Percentiles rank a stretch among this genome's conserved stretches.
Evolutionary conservation across 1,140 invertebrate species (phyloP).

Genomic region (Tenebrio molitor): DNA sequence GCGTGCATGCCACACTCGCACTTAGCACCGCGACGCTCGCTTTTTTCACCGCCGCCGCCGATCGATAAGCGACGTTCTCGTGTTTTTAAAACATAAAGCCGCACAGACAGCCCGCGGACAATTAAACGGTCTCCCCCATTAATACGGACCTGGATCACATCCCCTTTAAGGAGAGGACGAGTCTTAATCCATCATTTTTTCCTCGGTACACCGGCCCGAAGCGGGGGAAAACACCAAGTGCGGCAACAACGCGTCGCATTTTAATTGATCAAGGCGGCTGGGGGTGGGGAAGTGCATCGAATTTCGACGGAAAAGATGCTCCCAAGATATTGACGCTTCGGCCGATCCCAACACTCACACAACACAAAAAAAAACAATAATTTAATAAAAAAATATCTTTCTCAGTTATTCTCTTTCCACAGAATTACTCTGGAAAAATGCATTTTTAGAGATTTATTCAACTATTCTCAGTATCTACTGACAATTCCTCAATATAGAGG

Average conservation of each 20-base stretch:
- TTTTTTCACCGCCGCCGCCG: constrained; percentile 61
- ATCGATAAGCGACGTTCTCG: constrained; percentile 65
- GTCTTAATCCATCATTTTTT: constrained; percentile 37
- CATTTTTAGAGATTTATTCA: too few species aligned
- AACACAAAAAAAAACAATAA: too few species aligned
- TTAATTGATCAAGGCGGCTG: constrained; percentile 26
- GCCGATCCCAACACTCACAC: too few species aligned
- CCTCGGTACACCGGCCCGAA: not conserved
- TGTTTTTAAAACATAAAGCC: constrained; percentile 65
- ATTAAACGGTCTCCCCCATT: constrained; percentile 50
- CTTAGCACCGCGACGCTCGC: constrained; percentile 65
- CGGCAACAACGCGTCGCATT: constrained; percentile 29
- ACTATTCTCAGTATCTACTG: too few species aligned
- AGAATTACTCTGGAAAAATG: too few species aligned
- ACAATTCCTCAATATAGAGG: too few species aligned
- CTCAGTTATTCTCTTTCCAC: too few species aligned
- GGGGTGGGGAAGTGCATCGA: not conserved
- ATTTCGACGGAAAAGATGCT: too few species aligned
- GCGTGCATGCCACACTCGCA: constrained; percentile 67
- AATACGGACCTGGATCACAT: constrained; percentile 27
- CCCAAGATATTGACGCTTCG: too few species aligned
- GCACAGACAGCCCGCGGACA: constrained; percentile 50
- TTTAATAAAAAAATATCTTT: too few species aligned
- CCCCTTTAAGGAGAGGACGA: constrained; percentile 28
- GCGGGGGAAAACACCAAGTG: constrained; percentile 1